Percentiles rank a stretch among this genome's conserved stretches.
Evolutionary conservation across 2,797 vertebrate genomes (phyloP).

Genomic region (Rhinichthys osculus): DNA sequence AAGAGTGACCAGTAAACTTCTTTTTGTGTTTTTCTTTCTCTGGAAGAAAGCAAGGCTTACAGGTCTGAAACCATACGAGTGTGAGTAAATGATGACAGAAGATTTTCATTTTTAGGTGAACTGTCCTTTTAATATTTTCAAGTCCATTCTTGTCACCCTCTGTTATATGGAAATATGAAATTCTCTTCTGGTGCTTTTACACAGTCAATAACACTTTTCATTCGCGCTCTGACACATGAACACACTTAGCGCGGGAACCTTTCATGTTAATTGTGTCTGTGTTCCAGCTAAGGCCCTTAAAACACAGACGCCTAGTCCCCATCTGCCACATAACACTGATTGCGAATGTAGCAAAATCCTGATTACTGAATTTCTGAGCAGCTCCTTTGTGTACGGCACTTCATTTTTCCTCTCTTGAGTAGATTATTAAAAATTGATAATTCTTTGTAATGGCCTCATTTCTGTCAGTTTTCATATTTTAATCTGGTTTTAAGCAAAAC

Average conservation of each 20-base stretch:
- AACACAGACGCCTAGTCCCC: constrained; percentile 67
- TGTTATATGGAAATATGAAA: constrained; percentile 50
- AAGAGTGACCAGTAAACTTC: not conserved
- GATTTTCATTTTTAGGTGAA: not conserved
- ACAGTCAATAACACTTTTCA: constrained; percentile 67
- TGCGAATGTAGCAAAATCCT: constrained; percentile 80
- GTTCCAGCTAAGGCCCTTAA: constrained; percentile 68
- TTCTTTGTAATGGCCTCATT: constrained; percentile 89
- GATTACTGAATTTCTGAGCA: constrained; percentile 79
- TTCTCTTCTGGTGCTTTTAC: constrained; percentile 45
- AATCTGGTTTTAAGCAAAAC: constrained; percentile 94
- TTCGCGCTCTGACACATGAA: constrained; percentile 72
- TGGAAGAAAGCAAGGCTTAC: not conserved
- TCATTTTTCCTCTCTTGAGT: constrained; percentile 77
- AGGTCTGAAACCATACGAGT: not conserved
- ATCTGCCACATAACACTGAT: constrained; percentile 74
- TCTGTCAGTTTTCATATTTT: constrained; percentile 95
- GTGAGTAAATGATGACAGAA: not conserved
- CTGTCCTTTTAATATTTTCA: not conserved
- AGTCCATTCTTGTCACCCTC: constrained; percentile 30
- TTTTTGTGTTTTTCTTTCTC: not conserved
- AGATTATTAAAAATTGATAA: constrained; percentile 91
- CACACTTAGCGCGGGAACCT: constrained; percentile 69
- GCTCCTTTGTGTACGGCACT: constrained; percentile 66
- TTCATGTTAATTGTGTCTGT: constrained; percentile 77